Conservation (phyloP, 2,888 invertebrate species). For the Harpalus rubripes region DNA sequence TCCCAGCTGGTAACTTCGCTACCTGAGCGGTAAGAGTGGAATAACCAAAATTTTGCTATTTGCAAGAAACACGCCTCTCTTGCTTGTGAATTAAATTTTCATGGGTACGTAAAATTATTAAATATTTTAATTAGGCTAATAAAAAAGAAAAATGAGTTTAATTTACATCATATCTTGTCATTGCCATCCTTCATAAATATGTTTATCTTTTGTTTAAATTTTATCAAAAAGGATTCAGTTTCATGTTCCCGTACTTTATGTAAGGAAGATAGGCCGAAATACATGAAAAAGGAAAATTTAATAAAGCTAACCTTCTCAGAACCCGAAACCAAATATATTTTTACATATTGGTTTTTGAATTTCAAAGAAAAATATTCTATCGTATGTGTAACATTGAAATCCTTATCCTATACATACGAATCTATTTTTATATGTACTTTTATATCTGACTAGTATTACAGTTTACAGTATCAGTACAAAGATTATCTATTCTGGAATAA, state of each 20-base stretch:
- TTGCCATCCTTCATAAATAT: neutral
- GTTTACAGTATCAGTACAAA: too few species aligned
- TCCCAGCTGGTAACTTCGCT: too few species aligned
- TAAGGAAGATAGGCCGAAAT: too few species aligned
- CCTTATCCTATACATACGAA: neutral
- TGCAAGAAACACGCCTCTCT: too few species aligned
- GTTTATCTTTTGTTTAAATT: neutral
- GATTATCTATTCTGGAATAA: too few species aligned
- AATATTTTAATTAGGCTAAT: neutral
- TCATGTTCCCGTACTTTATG: neutral
- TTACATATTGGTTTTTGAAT: neutral
- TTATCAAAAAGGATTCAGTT: neutral
- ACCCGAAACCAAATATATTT: neutral
- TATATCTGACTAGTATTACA: neutral
- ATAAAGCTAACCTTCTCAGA: neutral
- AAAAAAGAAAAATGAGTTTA: neutral
- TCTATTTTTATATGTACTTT: neutral
- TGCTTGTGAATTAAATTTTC: too few species aligned
- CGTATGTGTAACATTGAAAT: neutral
- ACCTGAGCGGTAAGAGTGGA: too few species aligned
- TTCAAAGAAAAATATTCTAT: neutral
- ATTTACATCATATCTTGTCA: neutral
- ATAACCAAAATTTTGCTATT: too few species aligned
- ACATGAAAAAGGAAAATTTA: neutral
- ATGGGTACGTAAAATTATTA: too few species aligned